A percentile compares a stretch with the other conserved stretches of the same genome.
Conservation (phyloP, 1,140 invertebrate species). For the Tetramorium parvispinum region DNA sequence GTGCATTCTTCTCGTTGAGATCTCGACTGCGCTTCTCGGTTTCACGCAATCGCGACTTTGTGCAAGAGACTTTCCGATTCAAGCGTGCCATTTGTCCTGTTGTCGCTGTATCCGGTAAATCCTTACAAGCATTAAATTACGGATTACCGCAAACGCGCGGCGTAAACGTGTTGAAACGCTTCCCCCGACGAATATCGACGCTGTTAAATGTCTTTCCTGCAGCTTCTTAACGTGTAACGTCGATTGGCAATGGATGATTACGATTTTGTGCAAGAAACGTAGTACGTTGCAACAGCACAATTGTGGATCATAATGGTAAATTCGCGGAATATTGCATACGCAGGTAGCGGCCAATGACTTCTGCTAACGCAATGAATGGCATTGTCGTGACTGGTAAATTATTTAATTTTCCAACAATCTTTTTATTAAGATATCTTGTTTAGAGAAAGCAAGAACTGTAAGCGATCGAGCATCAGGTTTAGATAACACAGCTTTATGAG, state of each 20-base stretch:
- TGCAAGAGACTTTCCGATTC: slow-evolving; percentile 20
- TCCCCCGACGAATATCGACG: neutral
- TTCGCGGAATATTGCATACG: neutral
- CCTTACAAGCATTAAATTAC: slow-evolving; percentile 13
- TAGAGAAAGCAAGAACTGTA: neutral
- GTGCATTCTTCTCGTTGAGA: slow-evolving; percentile 20
- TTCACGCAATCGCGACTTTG: neutral
- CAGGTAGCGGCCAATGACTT: slow-evolving; percentile 63
- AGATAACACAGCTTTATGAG: neutral
- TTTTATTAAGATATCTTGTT: neutral
- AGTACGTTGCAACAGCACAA: slow-evolving; percentile 51
- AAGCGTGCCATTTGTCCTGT: neutral
- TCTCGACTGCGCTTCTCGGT: slow-evolving; percentile 9
- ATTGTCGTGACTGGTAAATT: neutral
- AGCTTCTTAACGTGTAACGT: slow-evolving; percentile 13
- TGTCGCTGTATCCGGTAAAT: slow-evolving; percentile 14
- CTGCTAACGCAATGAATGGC: slow-evolving; percentile 60
- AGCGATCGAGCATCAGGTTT: neutral
- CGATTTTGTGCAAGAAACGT: slow-evolving; percentile 53
- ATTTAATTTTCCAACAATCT: neutral
- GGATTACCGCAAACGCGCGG: slow-evolving; percentile 6
- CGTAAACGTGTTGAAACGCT: slow-evolving; percentile 23
- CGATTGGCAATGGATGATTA: slow-evolving; percentile 48
- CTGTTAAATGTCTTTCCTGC: neutral
- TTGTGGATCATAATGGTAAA: slow-evolving; percentile 6